Conservation (phyloP, 1,140 invertebrate genomes). For the Hesperophylax magnus region DNA sequence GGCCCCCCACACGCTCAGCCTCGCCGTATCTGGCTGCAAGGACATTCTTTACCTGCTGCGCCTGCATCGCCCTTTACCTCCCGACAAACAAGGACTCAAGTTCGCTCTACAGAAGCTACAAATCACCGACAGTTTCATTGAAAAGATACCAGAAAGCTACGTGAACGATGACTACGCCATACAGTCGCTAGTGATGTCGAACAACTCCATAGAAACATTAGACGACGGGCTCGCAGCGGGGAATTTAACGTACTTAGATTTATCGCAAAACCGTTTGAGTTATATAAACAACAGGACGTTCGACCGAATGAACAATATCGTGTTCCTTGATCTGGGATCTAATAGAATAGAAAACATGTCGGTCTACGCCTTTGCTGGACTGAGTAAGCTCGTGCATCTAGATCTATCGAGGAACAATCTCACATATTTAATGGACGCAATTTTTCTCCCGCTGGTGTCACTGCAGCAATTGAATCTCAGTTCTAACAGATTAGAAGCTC, state of each 20-base stretch:
- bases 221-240: conserved; percentile 60
- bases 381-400: conserved; percentile 70
- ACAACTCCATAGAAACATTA: conserved; percentile 64
- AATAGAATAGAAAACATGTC: conserved; percentile 65
- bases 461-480: conserved; percentile 81
- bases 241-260: conserved; percentile 65
- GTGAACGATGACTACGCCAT: conserved; percentile 62
- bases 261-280: conserved; percentile 63
- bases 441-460: conserved; percentile 72
- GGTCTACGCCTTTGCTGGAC: conserved; percentile 67
- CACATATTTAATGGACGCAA: conserved; percentile 71
- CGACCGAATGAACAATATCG: conserved; percentile 64
- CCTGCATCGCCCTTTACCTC: conserved; percentile 53
- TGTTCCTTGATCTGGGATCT: conserved; percentile 61
- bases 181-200: conserved; percentile 62
- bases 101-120: conserved; percentile 35
- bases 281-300: conserved; percentile 62
- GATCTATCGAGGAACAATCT: conserved; percentile 76
- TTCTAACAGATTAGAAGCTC: conserved; percentile 75
- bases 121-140: conserved; percentile 50
- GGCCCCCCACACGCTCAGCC: conserved; percentile 32
- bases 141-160: conserved; percentile 45
- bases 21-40: conserved; percentile 48
- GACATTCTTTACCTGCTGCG: conserved; percentile 62
- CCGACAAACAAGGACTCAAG: background rate